A percentile compares a stretch with the other conserved stretches of the same genome.
Conservation (phyloP, 1,140 invertebrate species). For the Scaptomyza graminum region DNA sequence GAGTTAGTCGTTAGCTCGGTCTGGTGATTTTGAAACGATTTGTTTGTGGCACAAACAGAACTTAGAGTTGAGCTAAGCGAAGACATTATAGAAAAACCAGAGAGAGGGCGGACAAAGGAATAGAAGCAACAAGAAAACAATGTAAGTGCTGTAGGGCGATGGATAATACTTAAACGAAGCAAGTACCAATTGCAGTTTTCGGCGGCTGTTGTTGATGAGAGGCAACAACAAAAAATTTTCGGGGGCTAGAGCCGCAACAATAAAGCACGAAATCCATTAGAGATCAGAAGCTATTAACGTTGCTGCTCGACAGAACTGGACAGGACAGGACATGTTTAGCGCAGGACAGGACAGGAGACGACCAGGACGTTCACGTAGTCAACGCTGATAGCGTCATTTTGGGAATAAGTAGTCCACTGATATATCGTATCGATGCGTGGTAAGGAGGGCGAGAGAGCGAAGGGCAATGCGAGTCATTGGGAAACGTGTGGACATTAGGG, state of each 20-base stretch:
- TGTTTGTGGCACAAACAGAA: background rate
- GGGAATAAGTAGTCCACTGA: slow-evolving; percentile 48
- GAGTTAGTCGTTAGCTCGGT: slow-evolving; percentile 33
- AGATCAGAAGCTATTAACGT: slow-evolving; percentile 56
- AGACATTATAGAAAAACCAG: background rate
- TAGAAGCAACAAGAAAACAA: background rate
- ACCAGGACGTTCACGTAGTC: slow-evolving; percentile 27
- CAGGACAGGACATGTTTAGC: slow-evolving; percentile 1
- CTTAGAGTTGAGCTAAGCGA: no score
- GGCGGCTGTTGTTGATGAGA: slow-evolving; percentile 4
- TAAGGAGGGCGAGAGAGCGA: no score
- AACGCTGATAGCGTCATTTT: slow-evolving; percentile 50
- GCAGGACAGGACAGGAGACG: slow-evolving; percentile 5
- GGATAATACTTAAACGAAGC: background rate
- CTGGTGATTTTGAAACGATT: slow-evolving; percentile 14
- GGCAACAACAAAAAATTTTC: slow-evolving; percentile 1
- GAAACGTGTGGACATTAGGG: slow-evolving; percentile 54
- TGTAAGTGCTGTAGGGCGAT: background rate
- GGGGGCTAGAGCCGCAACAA: slow-evolving; percentile 23
- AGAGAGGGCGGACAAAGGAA: background rate
- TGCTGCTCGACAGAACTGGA: slow-evolving; percentile 4
- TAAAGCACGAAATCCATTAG: slow-evolving; percentile 63
- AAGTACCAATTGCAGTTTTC: slow-evolving; percentile 11
- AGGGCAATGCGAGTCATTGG: background rate
- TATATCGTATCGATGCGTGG: slow-evolving; percentile 9